phyloP scores from a whole-genome alignment of 1,140 invertebrate genomes.

The Lasioglossum albipes region DNA sequence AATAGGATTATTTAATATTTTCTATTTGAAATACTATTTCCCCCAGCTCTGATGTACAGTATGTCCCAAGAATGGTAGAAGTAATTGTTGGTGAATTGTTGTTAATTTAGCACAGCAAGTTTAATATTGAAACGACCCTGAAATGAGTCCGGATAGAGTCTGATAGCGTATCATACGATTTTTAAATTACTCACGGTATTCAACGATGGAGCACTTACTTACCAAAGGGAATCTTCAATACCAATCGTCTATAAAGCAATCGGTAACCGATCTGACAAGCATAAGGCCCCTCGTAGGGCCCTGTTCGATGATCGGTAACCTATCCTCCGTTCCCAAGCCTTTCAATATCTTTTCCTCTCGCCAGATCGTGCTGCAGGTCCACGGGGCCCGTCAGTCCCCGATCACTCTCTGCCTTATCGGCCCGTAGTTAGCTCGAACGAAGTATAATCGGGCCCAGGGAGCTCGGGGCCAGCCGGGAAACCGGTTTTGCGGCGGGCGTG shows the following conservation, averaged over 20 bases:
- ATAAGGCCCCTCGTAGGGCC: not conserved
- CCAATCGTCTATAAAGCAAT: not conserved
- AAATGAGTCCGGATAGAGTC: no score
- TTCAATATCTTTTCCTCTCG: conserved; percentile 11
- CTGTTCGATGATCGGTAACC: conserved; percentile 51
- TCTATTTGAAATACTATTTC: no score
- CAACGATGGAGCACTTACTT: no score
- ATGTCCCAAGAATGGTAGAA: no score
- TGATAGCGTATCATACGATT: no score
- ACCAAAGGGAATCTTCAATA: no score
- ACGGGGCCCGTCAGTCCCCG: not conserved
- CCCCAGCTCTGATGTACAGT: no score
- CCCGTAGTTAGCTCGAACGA: conserved; percentile 52
- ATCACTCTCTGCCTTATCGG: conserved; percentile 66
- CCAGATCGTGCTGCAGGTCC: conserved; percentile 57
- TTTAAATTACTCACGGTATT: no score
- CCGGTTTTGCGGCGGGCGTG: conserved; percentile 56
- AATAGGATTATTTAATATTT: no score
- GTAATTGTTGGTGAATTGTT: no score
- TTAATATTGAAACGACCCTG: no score
- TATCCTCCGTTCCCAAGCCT: conserved; percentile 15
- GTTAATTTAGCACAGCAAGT: no score
- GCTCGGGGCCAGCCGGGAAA: conserved; percentile 20
- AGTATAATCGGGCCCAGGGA: conserved; percentile 6
- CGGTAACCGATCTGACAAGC: conserved; percentile 39